Evolutionary conservation across 1,140 invertebrate genomes (phyloP).

Genomic region (Zeugodacus cucurbitae): DNA sequence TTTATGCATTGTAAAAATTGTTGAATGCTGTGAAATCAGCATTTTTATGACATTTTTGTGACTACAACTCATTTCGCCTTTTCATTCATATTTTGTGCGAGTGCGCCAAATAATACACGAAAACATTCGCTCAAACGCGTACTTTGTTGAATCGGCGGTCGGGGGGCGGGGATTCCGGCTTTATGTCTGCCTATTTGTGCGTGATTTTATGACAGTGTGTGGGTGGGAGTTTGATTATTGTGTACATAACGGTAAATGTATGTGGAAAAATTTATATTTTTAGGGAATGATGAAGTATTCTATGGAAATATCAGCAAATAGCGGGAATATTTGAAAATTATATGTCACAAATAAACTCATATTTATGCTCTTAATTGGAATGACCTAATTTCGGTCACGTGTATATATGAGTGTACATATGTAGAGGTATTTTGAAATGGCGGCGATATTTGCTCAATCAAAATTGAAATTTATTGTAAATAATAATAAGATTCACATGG

Average conservation of each 20-base stretch:
- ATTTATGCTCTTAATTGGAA: too few species aligned
- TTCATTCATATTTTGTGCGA: background rate
- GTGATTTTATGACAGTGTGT: background rate
- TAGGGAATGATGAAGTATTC: background rate
- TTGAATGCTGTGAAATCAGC: constrained; percentile 7
- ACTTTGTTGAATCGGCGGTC: too few species aligned
- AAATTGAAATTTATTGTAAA: too few species aligned
- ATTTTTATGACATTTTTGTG: constrained; percentile 29
- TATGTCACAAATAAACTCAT: too few species aligned
- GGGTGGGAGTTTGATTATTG: background rate
- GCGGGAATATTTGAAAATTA: too few species aligned
- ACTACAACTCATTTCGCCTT: background rate
- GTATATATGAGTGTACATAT: too few species aligned
- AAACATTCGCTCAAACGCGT: background rate
- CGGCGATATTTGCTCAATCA: too few species aligned
- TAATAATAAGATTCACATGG: too few species aligned
- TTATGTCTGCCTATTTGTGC: background rate
- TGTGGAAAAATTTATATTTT: background rate
- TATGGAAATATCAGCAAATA: too few species aligned
- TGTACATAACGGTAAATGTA: background rate
- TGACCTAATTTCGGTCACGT: too few species aligned
- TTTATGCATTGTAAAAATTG: constrained; percentile 1
- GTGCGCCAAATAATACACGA: background rate
- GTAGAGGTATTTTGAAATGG: too few species aligned
- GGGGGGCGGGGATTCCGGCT: too few species aligned